Base-by-base conservation (phyloP, 2,888 invertebrate genomes). In the Agapostemon virescens region DNA sequence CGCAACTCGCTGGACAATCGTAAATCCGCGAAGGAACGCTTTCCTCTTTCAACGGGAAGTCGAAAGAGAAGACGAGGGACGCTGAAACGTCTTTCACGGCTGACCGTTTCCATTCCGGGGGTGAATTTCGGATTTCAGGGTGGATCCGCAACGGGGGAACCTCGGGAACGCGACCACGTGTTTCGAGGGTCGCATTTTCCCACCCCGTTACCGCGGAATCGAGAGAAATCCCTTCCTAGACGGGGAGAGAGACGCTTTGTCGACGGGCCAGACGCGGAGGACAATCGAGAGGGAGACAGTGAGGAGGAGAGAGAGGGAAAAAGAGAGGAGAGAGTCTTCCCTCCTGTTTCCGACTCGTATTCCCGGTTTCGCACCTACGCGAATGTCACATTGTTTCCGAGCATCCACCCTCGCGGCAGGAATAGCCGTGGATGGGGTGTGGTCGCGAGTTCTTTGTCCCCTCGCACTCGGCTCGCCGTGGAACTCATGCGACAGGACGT, bases 361-460 rank as follows among this genome's bases (percentile, higher is more conserved):
- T 52, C 75, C 68, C 81, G 81, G 83, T 81, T 82, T 81, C 74
- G 78, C 84, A 84, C 86, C 85, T 85, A 80, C 81, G 85, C 85
- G 85, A 86, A 87, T 81, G 84, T 84, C 82, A 86, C 89, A 87
- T 89, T 89, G 89, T 89, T 83, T 83, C 82, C 86, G 77, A 69
- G 40, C 66, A 69, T 42, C 77, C 88, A 84, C 88, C 86, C 86
- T 79, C 77, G 76, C 74, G 68, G 40, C 9, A 33, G 61, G 67
- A 79, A 45, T 72, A 71, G 61, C 13, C 66, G 69, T 20, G 23
- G 55, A 63, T 64, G 76, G 82, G 84, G 85, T 82, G 81, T 74
- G 82, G 79, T 77, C 84, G 79, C 66, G 72, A 30, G 66, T 74
- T 75, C 79, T 79, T 77, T 40, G 64, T 82, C 58, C 78, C 58